These are phyloP conservation scores for Osmoderma eremita DNA, from an alignment of 2,888 invertebrate species.

Conservation along the genomic window DNA sequence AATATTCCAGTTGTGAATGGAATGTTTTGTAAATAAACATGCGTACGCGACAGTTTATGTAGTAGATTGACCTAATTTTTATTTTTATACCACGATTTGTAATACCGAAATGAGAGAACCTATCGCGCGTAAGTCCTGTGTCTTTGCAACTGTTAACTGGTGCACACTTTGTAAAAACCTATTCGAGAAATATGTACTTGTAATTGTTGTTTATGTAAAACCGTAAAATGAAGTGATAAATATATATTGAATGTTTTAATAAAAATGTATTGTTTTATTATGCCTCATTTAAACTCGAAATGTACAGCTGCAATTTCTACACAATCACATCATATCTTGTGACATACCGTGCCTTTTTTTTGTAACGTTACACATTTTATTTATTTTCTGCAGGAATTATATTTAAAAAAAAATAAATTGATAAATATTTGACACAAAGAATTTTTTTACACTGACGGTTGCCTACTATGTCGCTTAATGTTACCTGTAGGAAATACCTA, in stretches of 20 bases:
- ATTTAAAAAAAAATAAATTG: too few relatives aligned
- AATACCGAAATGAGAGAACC: conserved; percentile 17
- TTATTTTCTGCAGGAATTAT: too few relatives aligned
- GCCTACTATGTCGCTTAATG: too few relatives aligned
- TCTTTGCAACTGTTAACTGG: conserved; percentile 34
- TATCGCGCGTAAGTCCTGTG: conserved; percentile 30
- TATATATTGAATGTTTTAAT: conserved; percentile 33
- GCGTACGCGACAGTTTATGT: conserved; percentile 19
- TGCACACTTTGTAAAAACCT: conserved; percentile 26
- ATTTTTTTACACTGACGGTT: too few relatives aligned
- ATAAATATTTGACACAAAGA: too few relatives aligned
- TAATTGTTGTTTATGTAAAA: conserved; percentile 33
- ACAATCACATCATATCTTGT: too few relatives aligned
- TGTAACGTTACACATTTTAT: too few relatives aligned
- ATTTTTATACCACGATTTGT: conserved; percentile 41
- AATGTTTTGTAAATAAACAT: conserved; percentile 29
- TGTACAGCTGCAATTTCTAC: too few relatives aligned
- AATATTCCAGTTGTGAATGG: conserved; percentile 26
- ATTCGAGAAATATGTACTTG: conserved; percentile 20
- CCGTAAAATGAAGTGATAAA: conserved; percentile 21
- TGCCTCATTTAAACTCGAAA: too few relatives aligned
- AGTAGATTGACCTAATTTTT: conserved; percentile 41
- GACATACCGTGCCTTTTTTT: too few relatives aligned
- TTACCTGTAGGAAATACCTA: too few relatives aligned
- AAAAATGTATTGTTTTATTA: not conserved